These are phyloP conservation scores for Solen grandis DNA, from an alignment of 1,140 invertebrate species.

Conservation along the genomic window DNA sequence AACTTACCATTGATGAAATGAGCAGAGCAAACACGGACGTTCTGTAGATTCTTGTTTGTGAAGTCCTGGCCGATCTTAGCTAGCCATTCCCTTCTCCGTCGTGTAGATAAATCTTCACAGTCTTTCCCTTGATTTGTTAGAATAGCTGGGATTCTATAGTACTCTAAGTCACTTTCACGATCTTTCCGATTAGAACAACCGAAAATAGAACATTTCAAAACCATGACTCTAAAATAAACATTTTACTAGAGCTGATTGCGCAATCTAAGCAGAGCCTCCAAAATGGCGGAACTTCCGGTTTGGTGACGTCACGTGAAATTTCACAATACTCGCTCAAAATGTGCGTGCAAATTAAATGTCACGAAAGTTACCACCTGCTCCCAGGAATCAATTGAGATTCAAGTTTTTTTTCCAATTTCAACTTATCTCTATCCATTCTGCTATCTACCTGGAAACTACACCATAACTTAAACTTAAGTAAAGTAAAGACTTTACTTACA, in stretches of 20 bases:
- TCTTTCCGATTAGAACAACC: slow-evolving; percentile 20
- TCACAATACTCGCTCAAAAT: background rate
- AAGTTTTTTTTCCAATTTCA: too few relatives aligned
- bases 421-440: too few relatives aligned
- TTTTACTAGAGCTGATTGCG: background rate
- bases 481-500: too few relatives aligned
- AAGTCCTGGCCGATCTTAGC: slow-evolving; percentile 17
- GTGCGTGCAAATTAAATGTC: too few relatives aligned
- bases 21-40: slow-evolving; percentile 15
- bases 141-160: slow-evolving; percentile 16
- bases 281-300: slow-evolving; percentile 6
- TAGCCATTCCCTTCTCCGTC: slow-evolving; percentile 1
- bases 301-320: slow-evolving; percentile 42
- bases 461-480: too few relatives aligned
- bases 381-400: too few relatives aligned
- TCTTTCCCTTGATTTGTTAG: slow-evolving; percentile 18
- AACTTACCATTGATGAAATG: slow-evolving; percentile 25
- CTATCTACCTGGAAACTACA: too few relatives aligned
- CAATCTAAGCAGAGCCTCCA: background rate
- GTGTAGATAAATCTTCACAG: slow-evolving; percentile 12
- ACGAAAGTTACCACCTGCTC: too few relatives aligned
- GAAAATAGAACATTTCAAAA: slow-evolving; percentile 30
- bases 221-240: slow-evolving; percentile 6
- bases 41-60: slow-evolving; percentile 13
- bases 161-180: slow-evolving; percentile 6